Evolutionary conservation across 2,113 vertebrate species (phyloP).

Genomic region (Hassar affinis): DNA sequence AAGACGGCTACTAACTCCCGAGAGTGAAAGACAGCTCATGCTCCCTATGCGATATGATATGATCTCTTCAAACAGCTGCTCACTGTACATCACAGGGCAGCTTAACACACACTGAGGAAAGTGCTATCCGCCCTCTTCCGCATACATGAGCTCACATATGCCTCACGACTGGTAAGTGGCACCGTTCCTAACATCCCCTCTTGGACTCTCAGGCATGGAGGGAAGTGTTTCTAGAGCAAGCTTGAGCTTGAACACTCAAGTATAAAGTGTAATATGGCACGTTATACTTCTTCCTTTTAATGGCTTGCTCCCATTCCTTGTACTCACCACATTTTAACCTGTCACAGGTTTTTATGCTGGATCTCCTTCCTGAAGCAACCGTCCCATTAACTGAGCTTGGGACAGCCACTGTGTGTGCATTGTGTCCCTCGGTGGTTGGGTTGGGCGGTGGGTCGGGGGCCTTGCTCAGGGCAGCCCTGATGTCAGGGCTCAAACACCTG

Average conservation of each 20-base stretch:
- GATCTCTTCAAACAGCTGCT: neutral
- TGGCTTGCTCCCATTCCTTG: too few relatives aligned
- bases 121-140: neutral
- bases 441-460: too few relatives aligned
- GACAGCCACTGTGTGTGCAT: too few relatives aligned
- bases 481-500: too few relatives aligned
- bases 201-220: neutral
- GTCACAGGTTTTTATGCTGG: too few relatives aligned
- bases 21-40: neutral
- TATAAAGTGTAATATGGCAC: neutral
- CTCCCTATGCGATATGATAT: neutral
- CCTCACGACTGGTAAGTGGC: neutral
- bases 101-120: neutral
- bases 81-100: neutral
- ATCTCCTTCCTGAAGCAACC: too few relatives aligned
- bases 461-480: too few relatives aligned
- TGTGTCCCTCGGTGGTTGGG: too few relatives aligned
- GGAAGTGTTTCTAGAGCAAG: neutral
- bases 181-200: neutral
- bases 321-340: too few relatives aligned
- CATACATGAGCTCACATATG: neutral
- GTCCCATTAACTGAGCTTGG: too few relatives aligned
- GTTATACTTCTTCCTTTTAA: too few relatives aligned
- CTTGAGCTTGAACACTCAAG: neutral
- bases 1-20: neutral